These are phyloP conservation scores for Limosa lapponica DNA, from an alignment of 2,797 vertebrate species.

Conservation along the genomic window DNA sequence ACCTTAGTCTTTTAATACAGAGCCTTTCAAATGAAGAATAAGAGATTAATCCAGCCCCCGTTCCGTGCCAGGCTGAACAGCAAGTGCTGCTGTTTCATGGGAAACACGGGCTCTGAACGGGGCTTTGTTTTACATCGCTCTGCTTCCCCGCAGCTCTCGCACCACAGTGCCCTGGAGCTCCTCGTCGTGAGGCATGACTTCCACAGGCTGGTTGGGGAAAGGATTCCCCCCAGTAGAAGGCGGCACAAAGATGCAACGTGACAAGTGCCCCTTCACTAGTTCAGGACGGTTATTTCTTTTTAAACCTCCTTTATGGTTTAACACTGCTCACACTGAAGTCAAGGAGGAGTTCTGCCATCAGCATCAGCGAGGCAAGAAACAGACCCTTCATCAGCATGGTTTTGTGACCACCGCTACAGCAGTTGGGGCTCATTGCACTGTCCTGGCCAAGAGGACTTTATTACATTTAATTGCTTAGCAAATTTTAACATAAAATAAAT, in stretches of 20 bases:
- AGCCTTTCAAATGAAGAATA: constrained; percentile 49
- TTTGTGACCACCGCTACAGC: neutral
- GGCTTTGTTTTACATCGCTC: neutral
- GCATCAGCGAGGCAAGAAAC: accelerated
- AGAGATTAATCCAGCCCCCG: constrained; percentile 36
- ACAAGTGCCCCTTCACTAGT: neutral
- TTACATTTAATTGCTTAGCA: neutral
- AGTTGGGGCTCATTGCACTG: neutral
- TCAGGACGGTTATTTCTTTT: neutral
- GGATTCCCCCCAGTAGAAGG: neutral
- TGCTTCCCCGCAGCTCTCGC: neutral
- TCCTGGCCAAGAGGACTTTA: neutral
- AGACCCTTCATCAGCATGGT: neutral
- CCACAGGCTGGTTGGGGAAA: accelerated
- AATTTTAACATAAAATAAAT: neutral
- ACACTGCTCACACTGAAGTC: neutral
- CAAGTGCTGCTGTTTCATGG: neutral
- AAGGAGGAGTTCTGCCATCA: neutral
- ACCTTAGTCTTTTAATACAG: constrained; percentile 50
- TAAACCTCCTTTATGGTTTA: neutral
- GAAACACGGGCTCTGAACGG: neutral
- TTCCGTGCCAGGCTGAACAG: neutral
- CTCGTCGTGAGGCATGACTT: accelerated
- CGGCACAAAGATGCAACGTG: accelerated
- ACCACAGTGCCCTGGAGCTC: neutral